Evolutionary conservation across 2,888 invertebrate species (phyloP), one percentile per base, ranked within the genome.

Genomic region (Mimachlamys varia): DNA sequence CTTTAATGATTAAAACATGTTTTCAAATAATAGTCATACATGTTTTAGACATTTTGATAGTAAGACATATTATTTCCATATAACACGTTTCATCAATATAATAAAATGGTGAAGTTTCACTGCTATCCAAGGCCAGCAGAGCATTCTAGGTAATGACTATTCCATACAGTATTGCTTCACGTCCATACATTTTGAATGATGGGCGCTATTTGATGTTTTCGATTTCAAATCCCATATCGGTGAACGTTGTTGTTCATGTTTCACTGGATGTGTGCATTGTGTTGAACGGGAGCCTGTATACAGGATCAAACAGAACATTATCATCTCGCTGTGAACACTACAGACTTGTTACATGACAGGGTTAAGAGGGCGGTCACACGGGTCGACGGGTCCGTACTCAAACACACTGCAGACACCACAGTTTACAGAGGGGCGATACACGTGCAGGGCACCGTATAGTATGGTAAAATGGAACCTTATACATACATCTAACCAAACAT

Each of bases 281-380:
- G 76, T 76, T 76, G 76, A 76, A 76, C 76, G 76, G 76, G 62
- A 62, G 62, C n/a, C 62, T 62, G 62, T 22, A 22, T 19, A n/a
- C n/a, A 15, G 62, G 76, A 76, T 76, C 76, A 76, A 76, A 33
- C 76, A 76, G 76, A 76, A 76, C 76, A 76, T 76, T 76, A 76
- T 76, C 76, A 27, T 76, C 76, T 27, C 76, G 33, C 33, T 76
- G 33, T 13, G 76, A 76, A 76, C 33, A 33, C 27, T 76, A 76
- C 27, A 76, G 76, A 33, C 33, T 33, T 76, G 33, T 27, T 33
- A 76, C 76, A 76, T 76, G 76, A 76, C 76, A 76, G 76, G 76
- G 76, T 76, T 76, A 76, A 76, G 76, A 27, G 76, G 76, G 76
- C 27, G 76, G 76, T 76, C 76, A 76, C 76, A 76, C 33, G 76